Evolutionary conservation across 2,888 invertebrate species (phyloP).

Genomic region (Megaustenia siamemsis): DNA sequence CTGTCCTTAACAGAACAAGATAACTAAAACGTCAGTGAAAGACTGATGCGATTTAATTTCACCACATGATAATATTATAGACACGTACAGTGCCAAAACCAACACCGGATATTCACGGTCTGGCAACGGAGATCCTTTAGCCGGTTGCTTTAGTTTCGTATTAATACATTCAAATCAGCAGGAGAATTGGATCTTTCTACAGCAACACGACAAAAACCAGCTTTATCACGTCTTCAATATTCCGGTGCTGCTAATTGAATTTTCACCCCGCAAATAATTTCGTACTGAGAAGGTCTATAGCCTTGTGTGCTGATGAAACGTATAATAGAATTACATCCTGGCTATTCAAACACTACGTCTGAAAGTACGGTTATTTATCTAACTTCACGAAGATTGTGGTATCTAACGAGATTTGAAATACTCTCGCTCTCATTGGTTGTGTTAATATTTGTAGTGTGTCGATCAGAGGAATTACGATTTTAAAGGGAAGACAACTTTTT

Average conservation of each 20-base stretch:
- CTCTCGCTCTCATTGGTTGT: too few species aligned
- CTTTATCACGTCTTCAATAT: not conserved
- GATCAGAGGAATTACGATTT: too few species aligned
- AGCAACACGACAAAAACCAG: not conserved
- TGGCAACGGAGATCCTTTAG: not conserved
- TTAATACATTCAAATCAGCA: not conserved
- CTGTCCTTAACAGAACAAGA: too few species aligned
- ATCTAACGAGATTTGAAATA: too few species aligned
- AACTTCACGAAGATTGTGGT: too few species aligned
- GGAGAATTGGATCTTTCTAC: too few species aligned
- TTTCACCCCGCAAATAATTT: not conserved
- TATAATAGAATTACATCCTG: not conserved
- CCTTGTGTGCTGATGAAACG: not conserved
- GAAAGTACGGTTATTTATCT: too few species aligned
- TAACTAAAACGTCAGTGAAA: not conserved
- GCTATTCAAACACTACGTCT: too few species aligned
- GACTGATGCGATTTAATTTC: slow-evolving; percentile 8
- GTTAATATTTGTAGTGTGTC: too few species aligned
- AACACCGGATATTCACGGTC: slow-evolving; percentile 11
- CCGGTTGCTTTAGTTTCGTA: not conserved
- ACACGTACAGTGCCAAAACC: not conserved
- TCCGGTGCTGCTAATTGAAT: not conserved
- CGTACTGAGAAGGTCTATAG: not conserved
- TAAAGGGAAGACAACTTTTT: too few species aligned
- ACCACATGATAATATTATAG: slow-evolving; percentile 16